These are phyloP conservation scores for Elgonia sp. DNA, from an alignment of 2,888 invertebrate species.

Conservation along the genomic window DNA sequence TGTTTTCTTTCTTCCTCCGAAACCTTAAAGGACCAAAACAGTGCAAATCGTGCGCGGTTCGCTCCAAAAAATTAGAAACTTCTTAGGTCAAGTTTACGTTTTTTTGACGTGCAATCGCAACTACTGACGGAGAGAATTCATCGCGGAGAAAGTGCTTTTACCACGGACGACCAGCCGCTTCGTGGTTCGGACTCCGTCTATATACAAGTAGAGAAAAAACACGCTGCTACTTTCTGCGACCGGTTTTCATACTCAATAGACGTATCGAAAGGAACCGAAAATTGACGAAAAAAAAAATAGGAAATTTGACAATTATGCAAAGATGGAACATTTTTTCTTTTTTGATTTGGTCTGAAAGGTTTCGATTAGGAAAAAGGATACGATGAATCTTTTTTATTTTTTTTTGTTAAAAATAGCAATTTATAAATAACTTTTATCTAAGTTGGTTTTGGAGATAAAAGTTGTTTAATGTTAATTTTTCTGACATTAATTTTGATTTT, in stretches of 20 bases:
- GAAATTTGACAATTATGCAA: too few species aligned
- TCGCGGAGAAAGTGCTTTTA: conserved; percentile 67
- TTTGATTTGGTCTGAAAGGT: too few species aligned
- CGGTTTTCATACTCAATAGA: conserved; percentile 61
- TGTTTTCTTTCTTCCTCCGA: conserved; percentile 25
- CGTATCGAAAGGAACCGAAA: conserved; percentile 38
- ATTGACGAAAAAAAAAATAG: not conserved
- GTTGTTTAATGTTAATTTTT: too few species aligned
- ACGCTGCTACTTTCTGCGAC: conserved; percentile 68
- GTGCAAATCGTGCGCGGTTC: not conserved
- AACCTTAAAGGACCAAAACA: conserved; percentile 22
- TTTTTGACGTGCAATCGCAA: conserved; percentile 7
- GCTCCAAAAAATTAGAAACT: conserved; percentile 58
- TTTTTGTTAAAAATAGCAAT: too few species aligned
- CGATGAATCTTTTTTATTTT: too few species aligned
- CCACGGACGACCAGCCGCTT: conserved; percentile 43
- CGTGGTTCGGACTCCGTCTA: conserved; percentile 44
- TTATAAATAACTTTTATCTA: too few species aligned
- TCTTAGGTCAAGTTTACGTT: conserved; percentile 48
- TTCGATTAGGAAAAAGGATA: too few species aligned
- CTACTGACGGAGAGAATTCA: conserved; percentile 44
- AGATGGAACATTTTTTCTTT: too few species aligned
- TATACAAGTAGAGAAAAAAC: conserved; percentile 48
- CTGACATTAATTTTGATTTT: too few species aligned
- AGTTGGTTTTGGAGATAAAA: too few species aligned